phyloP scores from a whole-genome alignment of 2,888 invertebrate genomes.

The Lochmaea capreae region DNA sequence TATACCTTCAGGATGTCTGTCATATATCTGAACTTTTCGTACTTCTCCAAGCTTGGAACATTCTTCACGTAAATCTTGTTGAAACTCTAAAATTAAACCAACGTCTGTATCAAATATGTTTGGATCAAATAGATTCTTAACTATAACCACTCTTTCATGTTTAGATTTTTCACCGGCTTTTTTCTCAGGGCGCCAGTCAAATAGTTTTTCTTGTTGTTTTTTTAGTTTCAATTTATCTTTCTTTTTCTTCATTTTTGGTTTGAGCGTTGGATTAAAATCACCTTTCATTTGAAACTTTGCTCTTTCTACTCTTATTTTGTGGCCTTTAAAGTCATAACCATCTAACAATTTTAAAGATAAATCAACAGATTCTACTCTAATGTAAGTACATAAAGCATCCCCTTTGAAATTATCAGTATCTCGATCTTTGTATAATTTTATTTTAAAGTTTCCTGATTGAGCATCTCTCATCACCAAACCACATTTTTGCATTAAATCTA shows the following conservation, averaged over 20 bases:
- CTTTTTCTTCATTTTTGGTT: slow-evolving; percentile 90
- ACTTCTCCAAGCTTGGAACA: slow-evolving; percentile 93
- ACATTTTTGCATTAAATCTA: slow-evolving; percentile 95
- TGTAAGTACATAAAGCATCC: slow-evolving; percentile 95
- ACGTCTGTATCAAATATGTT: slow-evolving; percentile 91
- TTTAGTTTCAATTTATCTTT: slow-evolving; percentile 91
- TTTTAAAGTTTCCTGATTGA: slow-evolving; percentile 52
- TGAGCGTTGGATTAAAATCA: slow-evolving; percentile 89
- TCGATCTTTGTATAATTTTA: slow-evolving; percentile 84
- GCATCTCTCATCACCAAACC: slow-evolving; percentile 85
- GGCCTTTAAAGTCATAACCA: slow-evolving; percentile 83
- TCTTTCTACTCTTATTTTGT: slow-evolving; percentile 87
- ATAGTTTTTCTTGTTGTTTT: slow-evolving; percentile 92
- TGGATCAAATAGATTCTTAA: slow-evolving; percentile 93
- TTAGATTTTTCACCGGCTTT: slow-evolving; percentile 86
- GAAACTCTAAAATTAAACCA: slow-evolving; percentile 88
- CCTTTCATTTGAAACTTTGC: slow-evolving; percentile 97
- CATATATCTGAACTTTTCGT: slow-evolving; percentile 90
- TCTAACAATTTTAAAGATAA: slow-evolving; percentile 93
- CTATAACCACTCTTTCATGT: slow-evolving; percentile 90
- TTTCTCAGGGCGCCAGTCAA: slow-evolving; percentile 97
- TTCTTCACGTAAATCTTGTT: slow-evolving; percentile 90
- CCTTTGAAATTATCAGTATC: slow-evolving; percentile 89
- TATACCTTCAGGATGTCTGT: slow-evolving; percentile 94
- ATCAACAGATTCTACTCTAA: slow-evolving; percentile 94